Base-by-base conservation (phyloP, 2,113 vertebrate genomes). In the Coryphaenoides rupestris region DNA sequence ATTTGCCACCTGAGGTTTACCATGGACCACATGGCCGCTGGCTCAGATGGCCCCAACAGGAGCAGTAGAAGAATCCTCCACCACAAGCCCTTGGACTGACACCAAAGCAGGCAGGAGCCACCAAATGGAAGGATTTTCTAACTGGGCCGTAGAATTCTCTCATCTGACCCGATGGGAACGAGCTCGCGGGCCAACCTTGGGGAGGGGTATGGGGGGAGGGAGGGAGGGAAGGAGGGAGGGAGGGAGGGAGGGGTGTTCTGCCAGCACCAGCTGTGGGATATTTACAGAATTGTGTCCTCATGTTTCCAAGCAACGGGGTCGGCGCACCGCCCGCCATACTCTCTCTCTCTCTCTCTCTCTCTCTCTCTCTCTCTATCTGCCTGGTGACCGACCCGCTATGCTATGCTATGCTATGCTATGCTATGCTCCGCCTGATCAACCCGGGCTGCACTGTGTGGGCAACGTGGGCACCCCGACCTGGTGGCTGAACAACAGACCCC, bases 211-310 rank as follows among this genome's bases (percentile, higher is more conserved):
- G 28, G 28, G 28, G 33, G 6, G 3, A 40, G 33, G 33, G 33
- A 40, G 33, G 28, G 28, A 33, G 28, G 33, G 33, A 40, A 12
- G 33, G 33, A 40, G 33, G 33, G 33, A 40, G 33, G 9, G 33
- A 40, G 33, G 9, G 33, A 40, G 33, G 33, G 33, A 40, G 67
- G 67, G 52, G 67, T 70, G 81, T 84, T 79, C 82, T 84, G 83
- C 83, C 89, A 86, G 82, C 82, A 86, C 87, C 87, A 89, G 86
- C 86, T 89, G 87, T 74, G 69, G 76, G 84, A 84, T 89, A 88
- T 89, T 91, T 91, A 88, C 86, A 85, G 21, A 89, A 78, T 79
- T 83, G 86, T 88, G 86, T 84, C 84, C 71, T 85, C 82, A 82
- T 82, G 78, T 85, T 87, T 76, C 81, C 53, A 58, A 76, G 81